Evolutionary conservation across 2,113 vertebrate species (phyloP).

Genomic region (Microtus pennsylvanicus): DNA sequence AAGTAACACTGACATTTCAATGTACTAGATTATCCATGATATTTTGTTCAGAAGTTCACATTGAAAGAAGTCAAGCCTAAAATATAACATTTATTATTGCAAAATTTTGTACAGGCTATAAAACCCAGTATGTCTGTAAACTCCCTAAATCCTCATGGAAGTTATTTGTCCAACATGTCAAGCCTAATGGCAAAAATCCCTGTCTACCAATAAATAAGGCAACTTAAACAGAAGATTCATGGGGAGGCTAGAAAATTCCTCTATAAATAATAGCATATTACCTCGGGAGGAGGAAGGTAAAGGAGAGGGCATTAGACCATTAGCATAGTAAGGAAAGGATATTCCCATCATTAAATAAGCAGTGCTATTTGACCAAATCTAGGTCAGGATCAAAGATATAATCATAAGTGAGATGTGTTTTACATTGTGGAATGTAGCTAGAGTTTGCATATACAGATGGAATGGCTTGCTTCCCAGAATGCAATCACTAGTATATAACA

Average conservation of each 20-base stretch:
- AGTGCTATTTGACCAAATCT: slow-evolving; percentile 64
- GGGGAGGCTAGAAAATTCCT: slow-evolving; percentile 47
- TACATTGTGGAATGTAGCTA: slow-evolving; percentile 4
- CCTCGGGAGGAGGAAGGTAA: slow-evolving; percentile 34
- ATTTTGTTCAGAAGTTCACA: slow-evolving; percentile 70
- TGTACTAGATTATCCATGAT: neutral
- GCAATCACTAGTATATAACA: slow-evolving; percentile 49
- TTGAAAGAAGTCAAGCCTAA: slow-evolving; percentile 70
- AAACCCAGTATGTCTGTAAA: slow-evolving; percentile 65
- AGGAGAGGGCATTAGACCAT: slow-evolving; percentile 57
- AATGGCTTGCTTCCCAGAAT: slow-evolving; percentile 74
- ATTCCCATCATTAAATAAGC: slow-evolving; percentile 46
- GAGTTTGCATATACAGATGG: slow-evolving; percentile 37
- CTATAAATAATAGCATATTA: slow-evolving; percentile 47
- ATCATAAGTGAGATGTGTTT: slow-evolving; percentile 55
- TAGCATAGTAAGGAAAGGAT: slow-evolving; percentile 56
- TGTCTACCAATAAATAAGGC: slow-evolving; percentile 64
- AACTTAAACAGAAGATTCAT: slow-evolving; percentile 68
- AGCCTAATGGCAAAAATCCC: slow-evolving; percentile 69
- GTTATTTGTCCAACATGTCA: slow-evolving; percentile 55
- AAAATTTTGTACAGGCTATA: slow-evolving; percentile 63
- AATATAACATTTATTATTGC: slow-evolving; percentile 71
- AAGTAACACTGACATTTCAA: slow-evolving; percentile 36
- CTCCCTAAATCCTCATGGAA: slow-evolving; percentile 68
- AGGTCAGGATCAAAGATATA: slow-evolving; percentile 65